Base-by-base conservation (phyloP, 2,797 vertebrate species). In the Hippocampus kuda region DNA sequence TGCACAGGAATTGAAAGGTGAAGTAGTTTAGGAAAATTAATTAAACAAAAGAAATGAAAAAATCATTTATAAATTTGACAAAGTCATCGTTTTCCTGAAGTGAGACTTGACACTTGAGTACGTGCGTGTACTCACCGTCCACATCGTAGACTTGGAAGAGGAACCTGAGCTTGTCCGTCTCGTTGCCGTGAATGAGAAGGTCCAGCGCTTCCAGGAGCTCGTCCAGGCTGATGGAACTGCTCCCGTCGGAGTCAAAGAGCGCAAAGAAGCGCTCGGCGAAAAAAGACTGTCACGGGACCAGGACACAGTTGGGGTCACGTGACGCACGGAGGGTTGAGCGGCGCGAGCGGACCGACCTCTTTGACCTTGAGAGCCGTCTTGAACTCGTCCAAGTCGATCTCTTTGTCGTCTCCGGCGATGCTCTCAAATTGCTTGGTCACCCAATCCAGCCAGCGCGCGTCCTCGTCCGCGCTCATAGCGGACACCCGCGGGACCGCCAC, bases 141-240 rank as follows among this genome's bases (percentile, higher is more conserved):
- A 97, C 89, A 0, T 96, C 94, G 0, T 96, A 96, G n/a, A 95
- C 94, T 72, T 89, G 94, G 86, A 98, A 98, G 67, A 96, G 94
- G 87, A 98, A 97, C 0, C n/a, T 75, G 24, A 97, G 93, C 70
- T 94, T 96, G 85, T 95, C 94, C 0, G 83, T 87, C 81, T 93
- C 82, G 0, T 18, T 89, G 66, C 94, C 93, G 0, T 86, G 90
- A 27, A 93, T 88, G 22, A 97, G 92, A 27, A 92, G 91, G 73
- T 89, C 80, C 72, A 97, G 84, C 42, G 92, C 93, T 42, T 87
- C 69, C 66, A 93, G 87, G 68, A 96, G 89, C 84, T 97, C 93
- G 34, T 93, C 92, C 79, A 93, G 81, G 27, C 91, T 94, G 75
- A 97, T 91, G 81, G 91, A 91, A 70, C 91, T 84, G 1, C 93